Conservation (phyloP, 2,113 vertebrate genomes). For the Phalacrocorax pelagicus region DNA sequence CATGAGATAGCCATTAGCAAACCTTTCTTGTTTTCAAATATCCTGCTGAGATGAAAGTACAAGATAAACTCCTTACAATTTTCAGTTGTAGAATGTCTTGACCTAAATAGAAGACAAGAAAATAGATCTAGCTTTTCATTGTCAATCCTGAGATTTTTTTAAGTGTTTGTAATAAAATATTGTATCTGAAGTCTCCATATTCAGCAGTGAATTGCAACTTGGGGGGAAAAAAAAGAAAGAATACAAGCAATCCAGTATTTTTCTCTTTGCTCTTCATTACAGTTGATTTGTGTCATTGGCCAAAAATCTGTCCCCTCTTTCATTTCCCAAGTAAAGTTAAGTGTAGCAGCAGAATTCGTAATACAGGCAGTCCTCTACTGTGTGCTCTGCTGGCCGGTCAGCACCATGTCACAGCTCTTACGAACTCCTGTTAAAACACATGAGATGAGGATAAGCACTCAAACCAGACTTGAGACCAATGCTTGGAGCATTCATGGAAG, state of each 20-base stretch:
- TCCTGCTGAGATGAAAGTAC: background rate
- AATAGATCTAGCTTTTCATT: background rate
- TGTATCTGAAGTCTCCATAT: background rate
- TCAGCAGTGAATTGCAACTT: background rate
- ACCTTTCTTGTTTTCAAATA: slow-evolving; percentile 16
- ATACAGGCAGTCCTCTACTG: background rate
- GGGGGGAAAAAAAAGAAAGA: background rate
- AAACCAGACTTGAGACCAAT: background rate
- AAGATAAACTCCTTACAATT: background rate
- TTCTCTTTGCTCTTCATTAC: background rate
- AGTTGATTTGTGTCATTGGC: background rate
- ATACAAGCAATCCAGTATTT: background rate
- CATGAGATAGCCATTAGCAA: background rate
- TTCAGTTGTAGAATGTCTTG: background rate
- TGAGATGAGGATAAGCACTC: background rate
- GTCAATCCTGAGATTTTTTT: background rate
- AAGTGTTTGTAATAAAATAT: background rate
- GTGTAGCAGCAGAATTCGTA: background rate
- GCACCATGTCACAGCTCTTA: background rate
- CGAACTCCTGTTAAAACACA: background rate
- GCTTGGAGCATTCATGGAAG: background rate
- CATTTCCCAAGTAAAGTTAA: background rate
- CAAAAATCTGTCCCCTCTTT: background rate
- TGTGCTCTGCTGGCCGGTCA: background rate
- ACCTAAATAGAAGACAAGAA: background rate